Evolutionary conservation across 2,888 invertebrate species (phyloP), one percentile per base, ranked within the genome.

Genomic region (Tetragonula carbonaria): DNA sequence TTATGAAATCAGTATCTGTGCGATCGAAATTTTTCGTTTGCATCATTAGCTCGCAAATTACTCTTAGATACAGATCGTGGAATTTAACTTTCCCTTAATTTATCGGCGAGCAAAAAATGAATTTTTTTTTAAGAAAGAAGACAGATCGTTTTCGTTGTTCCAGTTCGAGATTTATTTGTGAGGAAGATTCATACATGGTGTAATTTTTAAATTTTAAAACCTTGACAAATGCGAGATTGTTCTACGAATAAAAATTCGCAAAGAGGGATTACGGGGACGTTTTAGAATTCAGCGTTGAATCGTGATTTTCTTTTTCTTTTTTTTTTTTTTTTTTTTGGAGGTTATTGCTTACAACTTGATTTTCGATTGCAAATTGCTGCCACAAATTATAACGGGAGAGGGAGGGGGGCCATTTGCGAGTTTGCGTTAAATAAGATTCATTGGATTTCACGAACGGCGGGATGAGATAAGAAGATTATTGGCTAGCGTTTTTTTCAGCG

Each of bases 361-460:
- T 18, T 45, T 59, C 13, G 23, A 23, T 45, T 45, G 18, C 5
- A 72, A 59, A 72, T 72, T 59, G 59, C 45, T 45, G 13, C 3
- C 18, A 14, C 45, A 59, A 59, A 23, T 23, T 45, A 45, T 13
- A 45, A 38, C 13, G n/a, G 21, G 4, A 5, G 4, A 6, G n/a
- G 38, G 33, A 28, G 33, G 3, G 33, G 33, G 3, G 8, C 14
- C 13, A 14, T 55, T 2, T 57, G 11, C n/a, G 23, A 16, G 38
- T 57, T n/a, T 4, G 16, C 23, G 59, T 72, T 72, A 23, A 59
- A 59, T 16, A 23, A 23, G 18, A 59, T 72, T 72, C 59, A 72
- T 59, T 33, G 6, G 21, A 23, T 53, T 70, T 51, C 18, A 28
- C 13, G 11, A 70, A 53, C 53, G 53, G 11, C 14, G 21, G 18